Conservation (phyloP, 1,140 invertebrate genomes). For the Ceratina australensis region DNA sequence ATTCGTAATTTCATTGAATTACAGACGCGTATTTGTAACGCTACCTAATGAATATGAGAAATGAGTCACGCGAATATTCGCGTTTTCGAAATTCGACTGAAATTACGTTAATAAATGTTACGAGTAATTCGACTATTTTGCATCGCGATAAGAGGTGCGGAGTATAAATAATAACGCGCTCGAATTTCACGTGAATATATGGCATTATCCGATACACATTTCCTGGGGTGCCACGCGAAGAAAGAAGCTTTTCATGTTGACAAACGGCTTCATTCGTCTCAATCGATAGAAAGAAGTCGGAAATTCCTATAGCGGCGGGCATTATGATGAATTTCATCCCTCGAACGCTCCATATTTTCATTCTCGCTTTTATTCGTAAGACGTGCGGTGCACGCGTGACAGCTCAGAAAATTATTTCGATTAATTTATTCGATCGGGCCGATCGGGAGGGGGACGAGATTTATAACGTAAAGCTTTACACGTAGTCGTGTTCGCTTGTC, state of each 20-base stretch:
- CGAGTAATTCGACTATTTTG: too few species aligned
- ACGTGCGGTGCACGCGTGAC: neutral
- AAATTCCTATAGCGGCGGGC: neutral
- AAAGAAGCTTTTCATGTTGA: neutral
- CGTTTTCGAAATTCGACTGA: too few species aligned
- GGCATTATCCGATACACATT: too few species aligned
- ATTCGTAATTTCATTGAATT: too few species aligned
- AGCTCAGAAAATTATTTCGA: constrained; percentile 8
- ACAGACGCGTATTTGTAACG: too few species aligned
- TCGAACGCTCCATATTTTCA: neutral
- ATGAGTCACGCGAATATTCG: too few species aligned
- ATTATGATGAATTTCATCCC: neutral
- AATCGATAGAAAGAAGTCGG: constrained; percentile 11
- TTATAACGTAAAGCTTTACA: neutral
- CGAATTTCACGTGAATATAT: too few species aligned
- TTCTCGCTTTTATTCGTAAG: too few species aligned
- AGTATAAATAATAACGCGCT: too few species aligned
- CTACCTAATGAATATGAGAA: too few species aligned
- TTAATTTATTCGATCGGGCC: constrained; percentile 10
- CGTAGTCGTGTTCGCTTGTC: neutral
- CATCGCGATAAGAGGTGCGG: too few species aligned
- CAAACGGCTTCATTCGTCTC: constrained; percentile 1
- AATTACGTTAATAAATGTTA: too few species aligned
- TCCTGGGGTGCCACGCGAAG: neutral
- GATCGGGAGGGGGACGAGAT: neutral